Base-by-base conservation (phyloP, 2,888 invertebrate species). In the Coelinius sp. region DNA sequence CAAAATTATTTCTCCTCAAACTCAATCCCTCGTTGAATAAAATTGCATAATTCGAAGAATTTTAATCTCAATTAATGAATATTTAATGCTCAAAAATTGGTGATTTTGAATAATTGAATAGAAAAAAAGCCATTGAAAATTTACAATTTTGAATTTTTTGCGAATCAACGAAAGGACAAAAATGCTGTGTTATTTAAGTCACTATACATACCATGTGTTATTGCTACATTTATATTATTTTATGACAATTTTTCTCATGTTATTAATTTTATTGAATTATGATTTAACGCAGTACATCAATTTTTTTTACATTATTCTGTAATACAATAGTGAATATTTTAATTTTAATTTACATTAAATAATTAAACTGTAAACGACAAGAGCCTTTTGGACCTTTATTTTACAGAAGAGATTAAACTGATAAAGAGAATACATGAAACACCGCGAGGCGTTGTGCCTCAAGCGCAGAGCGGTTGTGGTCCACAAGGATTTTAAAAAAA, bases 111-210 rank as follows among this genome's bases (percentile, higher is more conserved):
- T 66, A 14, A 49, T 68, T 31, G 20, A 49, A 31, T 46, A 35
- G 10, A 22, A 10, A 52, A 24, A 59, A 17, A 31, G 2, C 22
- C 17, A 59, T 59, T 31, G 44, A 44, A 63, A 20, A 66, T 24
- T 41, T 24, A 31, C 20, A 66, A 24, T 24, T 27, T 64, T 31
- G 52, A 66, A 63, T 35, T 44, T 20, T 49, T 27, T 70, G 75
- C 53, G 68, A 71, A 73, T 70, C 71, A 71, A 71, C 63, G 71
- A 24, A 63, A 63, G 77, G 80, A 81, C 81, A 81, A 79, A 82
- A 85, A 86, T 83, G 87, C 87, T 87, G 87, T 87, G 87, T 85
- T 87, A 87, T 83, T 85, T 86, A 86, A 87, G 87, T 87, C 87
- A 87, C 81, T 85, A 63, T 63, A 85, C 80, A 79, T 80, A 86